These are phyloP conservation scores for Otus scops DNA, from an alignment of 2,797 vertebrate species.

Conservation along the genomic window DNA sequence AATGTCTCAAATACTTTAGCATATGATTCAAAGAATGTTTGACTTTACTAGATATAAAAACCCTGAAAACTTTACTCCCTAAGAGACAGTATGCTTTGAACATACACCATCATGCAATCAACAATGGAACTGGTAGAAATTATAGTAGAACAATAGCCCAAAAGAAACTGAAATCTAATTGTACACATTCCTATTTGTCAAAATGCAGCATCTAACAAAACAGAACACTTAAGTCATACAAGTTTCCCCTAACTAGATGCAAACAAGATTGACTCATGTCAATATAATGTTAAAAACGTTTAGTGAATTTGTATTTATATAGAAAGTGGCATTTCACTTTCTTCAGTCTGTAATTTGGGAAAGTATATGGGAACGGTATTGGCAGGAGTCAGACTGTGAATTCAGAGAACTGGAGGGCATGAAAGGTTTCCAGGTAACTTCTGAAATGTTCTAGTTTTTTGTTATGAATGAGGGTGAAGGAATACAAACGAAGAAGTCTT, in stretches of 20 bases:
- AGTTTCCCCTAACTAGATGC: background rate
- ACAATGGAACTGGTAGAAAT: background rate
- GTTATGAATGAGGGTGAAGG: background rate
- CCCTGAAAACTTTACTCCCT: background rate
- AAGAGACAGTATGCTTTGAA: background rate
- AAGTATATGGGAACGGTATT: background rate
- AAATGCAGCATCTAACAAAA: background rate
- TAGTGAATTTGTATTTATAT: background rate
- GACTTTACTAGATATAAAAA: background rate
- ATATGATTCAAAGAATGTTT: background rate
- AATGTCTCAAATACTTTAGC: slow-evolving; percentile 36
- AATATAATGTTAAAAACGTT: background rate
- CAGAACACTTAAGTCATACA: background rate
- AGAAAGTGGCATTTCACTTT: background rate
- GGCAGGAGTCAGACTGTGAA: background rate
- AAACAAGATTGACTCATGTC: background rate
- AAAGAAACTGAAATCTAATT: background rate
- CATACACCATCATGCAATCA: background rate
- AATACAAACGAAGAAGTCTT: background rate
- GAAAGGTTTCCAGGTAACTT: background rate
- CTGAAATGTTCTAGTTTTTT: background rate
- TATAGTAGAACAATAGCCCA: background rate
- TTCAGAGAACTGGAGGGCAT: background rate
- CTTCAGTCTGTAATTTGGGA: background rate
- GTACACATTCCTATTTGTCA: background rate